Conservation (phyloP, 1,140 invertebrate genomes). For the Berghia stephanieae region DNA sequence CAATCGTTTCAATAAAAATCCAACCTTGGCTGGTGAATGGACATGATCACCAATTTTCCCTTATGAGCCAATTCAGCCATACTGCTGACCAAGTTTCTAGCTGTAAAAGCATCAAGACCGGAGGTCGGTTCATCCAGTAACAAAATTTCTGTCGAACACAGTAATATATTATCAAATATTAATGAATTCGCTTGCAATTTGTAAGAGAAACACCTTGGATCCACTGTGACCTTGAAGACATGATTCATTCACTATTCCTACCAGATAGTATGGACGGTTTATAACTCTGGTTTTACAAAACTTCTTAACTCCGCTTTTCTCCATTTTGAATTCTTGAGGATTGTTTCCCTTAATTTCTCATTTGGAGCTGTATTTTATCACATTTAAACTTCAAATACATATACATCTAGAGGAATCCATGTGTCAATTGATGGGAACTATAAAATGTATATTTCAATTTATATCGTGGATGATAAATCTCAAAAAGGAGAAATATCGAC, state of each 20-base stretch:
- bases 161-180: not conserved
- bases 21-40: slow-evolving; percentile 59
- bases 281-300: not conserved
- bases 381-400: too few species aligned
- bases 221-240: not conserved
- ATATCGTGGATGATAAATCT: too few species aligned
- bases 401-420: too few species aligned
- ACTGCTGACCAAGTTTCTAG: slow-evolving; percentile 47
- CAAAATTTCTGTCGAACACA: slow-evolving; percentile 47
- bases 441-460: too few species aligned
- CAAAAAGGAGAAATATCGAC: too few species aligned
- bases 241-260: not conserved
- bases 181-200: not conserved
- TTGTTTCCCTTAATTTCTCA: too few species aligned
- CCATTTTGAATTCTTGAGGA: too few species aligned
- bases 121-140: slow-evolving; percentile 58
- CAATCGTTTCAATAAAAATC: too few species aligned
- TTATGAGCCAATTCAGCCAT: slow-evolving; percentile 46
- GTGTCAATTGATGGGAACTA: too few species aligned
- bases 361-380: too few species aligned
- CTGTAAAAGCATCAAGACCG: slow-evolving; percentile 56
- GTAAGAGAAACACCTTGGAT: not conserved
- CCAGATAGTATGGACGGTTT: not conserved
- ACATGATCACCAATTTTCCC: slow-evolving; percentile 53
- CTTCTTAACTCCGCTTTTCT: not conserved